Evolutionary conservation across 2,113 vertebrate species (phyloP).

Genomic region (Onychorhynchus coronatus): DNA sequence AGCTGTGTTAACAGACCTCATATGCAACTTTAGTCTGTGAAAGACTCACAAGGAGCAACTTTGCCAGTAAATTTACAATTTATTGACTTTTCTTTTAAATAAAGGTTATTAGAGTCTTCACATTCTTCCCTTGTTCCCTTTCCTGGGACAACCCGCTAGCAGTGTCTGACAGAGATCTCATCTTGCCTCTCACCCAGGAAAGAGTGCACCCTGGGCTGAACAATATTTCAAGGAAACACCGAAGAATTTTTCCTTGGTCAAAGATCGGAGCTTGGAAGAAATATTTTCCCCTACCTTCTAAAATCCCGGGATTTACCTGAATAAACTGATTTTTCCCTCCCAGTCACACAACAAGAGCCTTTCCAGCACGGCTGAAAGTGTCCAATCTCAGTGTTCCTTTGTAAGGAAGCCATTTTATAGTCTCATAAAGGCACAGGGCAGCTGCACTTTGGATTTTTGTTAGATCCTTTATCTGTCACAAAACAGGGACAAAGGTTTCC

Average conservation of each 20-base stretch:
- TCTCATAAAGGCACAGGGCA: neutral
- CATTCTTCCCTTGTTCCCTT: neutral
- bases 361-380: neutral
- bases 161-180: neutral
- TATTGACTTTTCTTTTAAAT: neutral
- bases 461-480: neutral
- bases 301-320: neutral
- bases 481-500: neutral
- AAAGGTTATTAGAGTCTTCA: neutral
- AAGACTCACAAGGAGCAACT: neutral
- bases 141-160: neutral
- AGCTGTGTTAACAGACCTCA: neutral
- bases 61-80: neutral
- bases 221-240: neutral
- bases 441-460: neutral
- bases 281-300: neutral
- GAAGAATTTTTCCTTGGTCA: neutral
- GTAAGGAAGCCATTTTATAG: neutral
- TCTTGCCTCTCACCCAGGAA: neutral
- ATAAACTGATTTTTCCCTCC: neutral
- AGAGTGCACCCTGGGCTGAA: neutral
- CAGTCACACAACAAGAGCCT: neutral
- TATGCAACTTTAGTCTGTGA: neutral
- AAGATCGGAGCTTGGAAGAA: neutral
- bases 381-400: neutral